Percentiles rank a stretch among this genome's conserved stretches.
Conservation (phyloP, 2,113 vertebrate species). For the Emberiza fucata region DNA sequence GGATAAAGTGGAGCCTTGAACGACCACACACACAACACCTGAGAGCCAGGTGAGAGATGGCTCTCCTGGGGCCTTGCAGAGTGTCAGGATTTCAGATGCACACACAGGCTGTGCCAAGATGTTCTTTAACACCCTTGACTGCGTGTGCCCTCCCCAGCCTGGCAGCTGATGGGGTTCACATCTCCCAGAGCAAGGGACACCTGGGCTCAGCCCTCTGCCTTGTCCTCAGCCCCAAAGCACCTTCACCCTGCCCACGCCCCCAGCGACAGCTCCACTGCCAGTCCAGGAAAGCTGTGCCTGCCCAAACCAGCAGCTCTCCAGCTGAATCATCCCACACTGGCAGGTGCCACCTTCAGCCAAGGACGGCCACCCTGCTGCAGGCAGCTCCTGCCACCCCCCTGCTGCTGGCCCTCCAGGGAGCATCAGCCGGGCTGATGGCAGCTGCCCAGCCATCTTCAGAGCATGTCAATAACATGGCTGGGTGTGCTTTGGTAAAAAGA, state of each 20-base stretch:
- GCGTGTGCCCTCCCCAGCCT: fast-evolving
- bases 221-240: not conserved
- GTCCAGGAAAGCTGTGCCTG: not conserved
- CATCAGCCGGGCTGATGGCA: not conserved
- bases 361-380: not conserved
- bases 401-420: not conserved
- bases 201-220: not conserved
- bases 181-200: not conserved
- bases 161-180: fast-evolving
- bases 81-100: not conserved
- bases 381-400: not conserved
- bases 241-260: not conserved
- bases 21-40: fast-evolving
- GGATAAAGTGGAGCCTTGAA: not conserved
- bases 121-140: fast-evolving
- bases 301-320: not conserved
- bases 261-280: not conserved
- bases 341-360: not conserved
- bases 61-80: not conserved
- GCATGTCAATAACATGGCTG: not conserved
- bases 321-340: not conserved
- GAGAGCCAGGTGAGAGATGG: not conserved
- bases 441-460: not conserved
- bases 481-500: not conserved
- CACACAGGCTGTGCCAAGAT: fast-evolving